Evolutionary conservation across 2,113 vertebrate species (phyloP).

Genomic region (Chlorodrepanis virens): DNA sequence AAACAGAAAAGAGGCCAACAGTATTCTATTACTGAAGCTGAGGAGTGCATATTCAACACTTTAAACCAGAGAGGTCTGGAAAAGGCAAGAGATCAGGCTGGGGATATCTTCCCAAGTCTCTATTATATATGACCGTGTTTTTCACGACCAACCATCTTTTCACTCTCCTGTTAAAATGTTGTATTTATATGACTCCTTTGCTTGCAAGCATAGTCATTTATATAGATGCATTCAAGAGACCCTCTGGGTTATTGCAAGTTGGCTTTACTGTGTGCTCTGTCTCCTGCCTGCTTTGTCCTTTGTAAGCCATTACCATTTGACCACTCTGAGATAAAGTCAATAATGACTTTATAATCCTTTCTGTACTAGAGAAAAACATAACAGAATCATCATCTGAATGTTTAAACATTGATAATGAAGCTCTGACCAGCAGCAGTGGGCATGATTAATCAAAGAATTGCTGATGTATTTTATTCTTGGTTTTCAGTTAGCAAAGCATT

Average conservation of each 20-base stretch:
- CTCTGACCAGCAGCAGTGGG: neutral
- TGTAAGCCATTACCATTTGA: accelerated
- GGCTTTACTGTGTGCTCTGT: neutral
- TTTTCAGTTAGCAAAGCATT: neutral
- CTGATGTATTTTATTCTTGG: neutral
- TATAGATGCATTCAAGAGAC: neutral
- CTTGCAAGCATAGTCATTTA: neutral
- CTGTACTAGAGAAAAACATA: neutral
- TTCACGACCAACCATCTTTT: neutral
- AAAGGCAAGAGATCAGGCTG: neutral
- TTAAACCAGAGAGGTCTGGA: neutral
- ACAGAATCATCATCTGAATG: neutral
- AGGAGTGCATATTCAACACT: neutral
- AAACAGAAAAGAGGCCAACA: neutral
- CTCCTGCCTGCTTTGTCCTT: neutral
- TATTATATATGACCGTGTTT: neutral
- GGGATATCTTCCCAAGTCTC: neutral
- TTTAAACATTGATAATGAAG: neutral
- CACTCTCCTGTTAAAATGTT: neutral
- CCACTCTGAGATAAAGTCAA: neutral
- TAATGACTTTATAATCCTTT: neutral
- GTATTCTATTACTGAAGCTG: neutral
- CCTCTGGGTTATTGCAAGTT: neutral
- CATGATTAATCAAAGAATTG: neutral
- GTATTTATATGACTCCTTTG: neutral